Conservation (phyloP, 1,140 invertebrate species). For the Drosophila mojavensis region DNA sequence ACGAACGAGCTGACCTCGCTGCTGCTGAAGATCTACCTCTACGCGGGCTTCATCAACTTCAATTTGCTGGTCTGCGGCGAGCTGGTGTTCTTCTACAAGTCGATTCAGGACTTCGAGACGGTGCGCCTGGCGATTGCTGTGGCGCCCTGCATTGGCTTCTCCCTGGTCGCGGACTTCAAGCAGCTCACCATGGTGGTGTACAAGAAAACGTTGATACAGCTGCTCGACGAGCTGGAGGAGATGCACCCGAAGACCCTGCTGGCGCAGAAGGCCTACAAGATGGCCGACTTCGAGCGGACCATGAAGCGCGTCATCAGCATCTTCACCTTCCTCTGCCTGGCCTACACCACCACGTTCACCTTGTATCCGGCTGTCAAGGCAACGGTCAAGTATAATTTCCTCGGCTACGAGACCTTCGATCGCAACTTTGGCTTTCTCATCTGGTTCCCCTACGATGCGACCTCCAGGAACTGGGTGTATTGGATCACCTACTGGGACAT, state of each 20-base stretch:
- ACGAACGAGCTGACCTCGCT: conserved; percentile 35
- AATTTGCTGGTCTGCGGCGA: conserved; percentile 70
- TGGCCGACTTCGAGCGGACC: conserved; percentile 52
- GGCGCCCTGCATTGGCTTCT: conserved; percentile 80
- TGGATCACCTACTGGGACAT: conserved; percentile 73
- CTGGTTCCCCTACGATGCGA: conserved; percentile 77
- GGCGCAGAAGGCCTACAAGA: conserved; percentile 49
- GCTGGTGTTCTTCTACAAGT: conserved; percentile 65
- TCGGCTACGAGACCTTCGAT: conserved; percentile 69
- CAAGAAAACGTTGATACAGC: conserved; percentile 38
- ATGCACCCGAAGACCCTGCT: conserved; percentile 64
- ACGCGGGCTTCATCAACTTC: conserved; percentile 73
- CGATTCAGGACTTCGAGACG: conserved; percentile 64
- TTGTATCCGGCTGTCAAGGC: conserved; percentile 73
- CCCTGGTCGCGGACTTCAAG: conserved; percentile 72
- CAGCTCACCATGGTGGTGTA: conserved; percentile 56
- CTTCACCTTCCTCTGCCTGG: conserved; percentile 68
- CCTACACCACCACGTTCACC: conserved; percentile 69
- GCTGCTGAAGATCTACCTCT: conserved; percentile 60
- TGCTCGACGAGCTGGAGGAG: conserved; percentile 67
- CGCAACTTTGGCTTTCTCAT: conserved; percentile 73
- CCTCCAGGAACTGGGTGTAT: conserved; percentile 54
- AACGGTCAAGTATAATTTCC: conserved; percentile 58
- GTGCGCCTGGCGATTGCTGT: conserved; percentile 70
- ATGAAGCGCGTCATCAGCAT: conserved; percentile 71